Evolutionary conservation across 2,113 vertebrate species (phyloP), one percentile per base, ranked within the genome.

Genomic region (Trinectes maculatus): DNA sequence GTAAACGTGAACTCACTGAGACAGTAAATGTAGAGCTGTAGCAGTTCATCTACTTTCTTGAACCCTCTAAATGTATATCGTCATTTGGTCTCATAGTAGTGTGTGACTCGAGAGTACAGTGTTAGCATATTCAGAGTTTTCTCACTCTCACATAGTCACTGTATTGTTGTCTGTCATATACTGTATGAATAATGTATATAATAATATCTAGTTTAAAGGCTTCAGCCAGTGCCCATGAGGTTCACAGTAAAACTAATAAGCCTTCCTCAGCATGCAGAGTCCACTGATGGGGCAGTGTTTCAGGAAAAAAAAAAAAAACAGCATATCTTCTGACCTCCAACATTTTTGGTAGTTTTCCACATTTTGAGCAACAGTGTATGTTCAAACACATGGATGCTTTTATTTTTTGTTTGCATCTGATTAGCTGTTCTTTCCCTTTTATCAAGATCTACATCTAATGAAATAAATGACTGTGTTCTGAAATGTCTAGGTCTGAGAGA

Each of bases 221-320:
- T 54, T 44, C 61, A 28, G 12, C 29, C 53, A 21, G 15, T 25
- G 44, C 24, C 13, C 36, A 22, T 52, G 58, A 62, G 19, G 39
- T 66, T 62, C 46, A 22, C 16, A 68, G 69, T 44, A 31, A 63
- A 60, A 70, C 19, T 54, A 46, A 28, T 65, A 56, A 64, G 47
- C 16, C 8, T 7, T 10, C 40, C 31, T 52, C 52, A 54, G 55
- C n/a, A 56, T n/a, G 15, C 51, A 52, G 25, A 33, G 11, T 9
- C 16, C 21, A 26, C 46, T 42, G 36, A 55, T 19, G 25, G 25
- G 11, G 4, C 6, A 47, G 28, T 11, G 42, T 21, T 47, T 37
- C 8, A 63, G 36, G 39, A 37, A 49, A 39, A 0, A 40, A 39
- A 37, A 49, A 39, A 0, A 34, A 34, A 44, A 4, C 8, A 59